Percentiles rank a stretch among this genome's conserved stretches.
Evolutionary conservation across 2,888 invertebrate species (phyloP).

Genomic region (Agriopis leucophaearia): DNA sequence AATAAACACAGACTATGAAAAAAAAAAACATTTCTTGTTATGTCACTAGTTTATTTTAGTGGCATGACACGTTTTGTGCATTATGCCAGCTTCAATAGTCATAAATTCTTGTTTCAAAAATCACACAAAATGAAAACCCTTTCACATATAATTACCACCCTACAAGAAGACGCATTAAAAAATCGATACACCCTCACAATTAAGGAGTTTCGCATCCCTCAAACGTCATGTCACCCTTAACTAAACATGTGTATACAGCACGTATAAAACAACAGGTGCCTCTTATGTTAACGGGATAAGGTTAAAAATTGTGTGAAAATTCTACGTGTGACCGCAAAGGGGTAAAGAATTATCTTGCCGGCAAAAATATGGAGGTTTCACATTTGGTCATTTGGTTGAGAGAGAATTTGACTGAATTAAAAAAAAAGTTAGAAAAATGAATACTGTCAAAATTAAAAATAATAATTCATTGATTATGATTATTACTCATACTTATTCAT

Average conservation of each 20-base stretch:
- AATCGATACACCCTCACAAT: conserved; percentile 82
- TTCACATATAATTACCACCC: conserved; percentile 42
- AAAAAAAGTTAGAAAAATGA: not conserved
- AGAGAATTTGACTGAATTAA: not conserved
- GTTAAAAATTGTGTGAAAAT: conserved; percentile 43
- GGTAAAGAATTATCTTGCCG: conserved; percentile 47
- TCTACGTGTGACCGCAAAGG: conserved; percentile 47
- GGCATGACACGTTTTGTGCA: not conserved
- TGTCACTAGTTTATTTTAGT: not conserved
- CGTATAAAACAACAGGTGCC: conserved; percentile 22
- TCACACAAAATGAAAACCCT: conserved; percentile 30
- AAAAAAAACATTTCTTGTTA: too few relatives aligned
- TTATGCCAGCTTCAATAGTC: not conserved
- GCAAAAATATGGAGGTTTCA: conserved; percentile 33
- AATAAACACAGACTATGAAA: not conserved
- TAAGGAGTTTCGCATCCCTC: conserved; percentile 81
- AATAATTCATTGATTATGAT: too few relatives aligned
- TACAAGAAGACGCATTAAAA: conserved; percentile 71
- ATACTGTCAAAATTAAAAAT: not conserved
- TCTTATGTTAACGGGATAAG: conserved; percentile 49
- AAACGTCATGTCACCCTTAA: conserved; percentile 68
- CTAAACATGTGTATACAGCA: conserved; percentile 41
- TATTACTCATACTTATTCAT: too few relatives aligned
- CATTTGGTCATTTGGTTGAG: conserved; percentile 30
- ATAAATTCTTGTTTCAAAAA: conserved; percentile 2